Evolutionary conservation across 2,113 vertebrate species (phyloP).

Genomic region (Ariopsis seemanni): DNA sequence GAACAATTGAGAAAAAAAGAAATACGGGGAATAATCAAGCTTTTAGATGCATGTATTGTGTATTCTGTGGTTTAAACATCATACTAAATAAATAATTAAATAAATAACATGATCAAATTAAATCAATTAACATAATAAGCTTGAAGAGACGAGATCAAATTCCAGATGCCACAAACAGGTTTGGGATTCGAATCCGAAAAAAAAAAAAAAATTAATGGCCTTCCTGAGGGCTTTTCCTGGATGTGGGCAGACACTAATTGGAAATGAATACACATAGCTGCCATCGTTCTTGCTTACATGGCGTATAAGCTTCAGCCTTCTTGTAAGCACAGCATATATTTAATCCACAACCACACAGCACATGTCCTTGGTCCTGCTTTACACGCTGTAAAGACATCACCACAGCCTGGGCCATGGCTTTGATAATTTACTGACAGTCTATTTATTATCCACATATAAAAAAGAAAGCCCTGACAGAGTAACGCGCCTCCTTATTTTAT

Average conservation of each 20-base stretch:
- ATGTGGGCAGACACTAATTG: conserved; percentile 29
- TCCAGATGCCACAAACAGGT: not conserved
- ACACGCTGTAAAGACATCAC: conserved; percentile 3
- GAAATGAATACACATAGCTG: conserved; percentile 31
- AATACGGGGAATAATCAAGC: not conserved
- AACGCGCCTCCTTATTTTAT: not conserved
- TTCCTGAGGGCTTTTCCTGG: conserved; percentile 25
- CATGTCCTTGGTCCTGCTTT: conserved; percentile 33
- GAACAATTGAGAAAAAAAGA: too few relatives aligned
- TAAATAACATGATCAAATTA: not conserved
- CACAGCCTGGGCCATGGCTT: not conserved
- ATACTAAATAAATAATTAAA: not conserved
- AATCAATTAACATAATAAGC: conserved; percentile 17
- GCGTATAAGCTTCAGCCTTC: not conserved
- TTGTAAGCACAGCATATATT: conserved; percentile 7
- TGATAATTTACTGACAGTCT: not conserved
- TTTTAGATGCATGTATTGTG: not conserved
- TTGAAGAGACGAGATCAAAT: not conserved
- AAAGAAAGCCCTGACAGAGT: not conserved
- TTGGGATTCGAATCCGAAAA: not conserved
- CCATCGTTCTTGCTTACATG: conserved; percentile 22
- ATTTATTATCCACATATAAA: conserved; percentile 2
- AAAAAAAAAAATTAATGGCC: conserved; percentile 38
- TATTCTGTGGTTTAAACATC: too few relatives aligned
- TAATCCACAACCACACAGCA: not conserved